Evolutionary conservation across 2,797 vertebrate species (phyloP).

Genomic region (Triplophysa yarkandensis): DNA sequence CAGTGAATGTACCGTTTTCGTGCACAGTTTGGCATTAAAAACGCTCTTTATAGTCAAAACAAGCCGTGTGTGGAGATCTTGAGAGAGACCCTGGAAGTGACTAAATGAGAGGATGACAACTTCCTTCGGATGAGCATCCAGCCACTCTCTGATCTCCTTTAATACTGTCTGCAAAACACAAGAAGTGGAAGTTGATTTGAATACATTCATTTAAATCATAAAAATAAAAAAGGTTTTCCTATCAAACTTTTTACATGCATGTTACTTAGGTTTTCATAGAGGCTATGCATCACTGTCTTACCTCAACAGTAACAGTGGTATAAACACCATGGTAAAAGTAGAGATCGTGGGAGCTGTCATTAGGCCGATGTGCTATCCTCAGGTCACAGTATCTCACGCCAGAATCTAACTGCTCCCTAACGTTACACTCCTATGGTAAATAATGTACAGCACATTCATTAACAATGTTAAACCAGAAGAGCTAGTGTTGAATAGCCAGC

Average conservation of each 20-base stretch:
- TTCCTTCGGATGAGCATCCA: conserved; percentile 86
- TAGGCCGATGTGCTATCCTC: conserved; percentile 84
- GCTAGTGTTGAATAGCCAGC: conserved; percentile 1
- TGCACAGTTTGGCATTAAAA: conserved; percentile 84
- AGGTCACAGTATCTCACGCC: conserved; percentile 92
- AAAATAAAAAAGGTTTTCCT: not conserved
- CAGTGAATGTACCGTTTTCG: conserved; percentile 76
- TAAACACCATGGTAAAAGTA: conserved; percentile 93
- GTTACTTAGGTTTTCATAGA: not conserved
- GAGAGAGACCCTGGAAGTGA: conserved; percentile 84
- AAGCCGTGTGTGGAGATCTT: conserved; percentile 80
- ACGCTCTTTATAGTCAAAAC: conserved; percentile 78
- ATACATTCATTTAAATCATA: not conserved
- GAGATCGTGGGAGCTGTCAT: conserved; percentile 79
- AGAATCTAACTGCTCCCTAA: conserved; percentile 85
- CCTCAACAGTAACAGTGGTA: conserved; percentile 87
- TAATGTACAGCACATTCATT: conserved; percentile 53
- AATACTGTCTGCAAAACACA: conserved; percentile 77
- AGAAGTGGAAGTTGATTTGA: not conserved
- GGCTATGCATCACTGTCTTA: conserved; percentile 56
- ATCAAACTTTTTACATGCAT: not conserved
- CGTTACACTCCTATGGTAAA: conserved; percentile 72
- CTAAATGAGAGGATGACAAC: conserved; percentile 89
- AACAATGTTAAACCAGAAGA: conserved; percentile 41
- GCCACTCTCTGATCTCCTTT: conserved; percentile 85